These are phyloP conservation scores for Neria commutata DNA, from an alignment of 2,888 invertebrate genomes.

Conservation along the genomic window DNA sequence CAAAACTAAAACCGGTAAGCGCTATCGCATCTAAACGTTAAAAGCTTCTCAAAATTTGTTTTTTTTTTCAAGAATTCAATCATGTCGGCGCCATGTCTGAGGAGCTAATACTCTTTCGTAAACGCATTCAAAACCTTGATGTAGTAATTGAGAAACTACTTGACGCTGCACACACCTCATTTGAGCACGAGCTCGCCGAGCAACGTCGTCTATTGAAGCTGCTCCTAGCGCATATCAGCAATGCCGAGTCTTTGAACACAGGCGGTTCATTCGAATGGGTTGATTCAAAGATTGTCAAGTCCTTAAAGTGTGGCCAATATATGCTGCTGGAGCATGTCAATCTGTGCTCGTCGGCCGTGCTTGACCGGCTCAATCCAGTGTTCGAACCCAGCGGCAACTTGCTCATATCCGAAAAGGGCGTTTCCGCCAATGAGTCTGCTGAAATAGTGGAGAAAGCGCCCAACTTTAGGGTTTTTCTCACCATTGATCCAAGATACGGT, in stretches of 20 bases:
- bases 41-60: background rate
- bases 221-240: slow-evolving; percentile 47
- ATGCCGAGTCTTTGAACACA: slow-evolving; percentile 71
- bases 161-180: slow-evolving; percentile 19
- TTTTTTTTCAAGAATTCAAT: slow-evolving; percentile 38
- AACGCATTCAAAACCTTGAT: slow-evolving; percentile 44
- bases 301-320: slow-evolving; percentile 82
- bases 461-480: slow-evolving; percentile 91
- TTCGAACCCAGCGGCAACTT: slow-evolving; percentile 92
- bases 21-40: background rate
- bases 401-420: slow-evolving; percentile 89
- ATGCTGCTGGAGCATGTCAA: slow-evolving; percentile 91
- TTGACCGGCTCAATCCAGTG: slow-evolving; percentile 94
- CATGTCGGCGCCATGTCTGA: slow-evolving; percentile 43
- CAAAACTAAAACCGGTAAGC: slow-evolving; percentile 43
- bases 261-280: slow-evolving; percentile 96
- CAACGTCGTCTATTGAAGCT: slow-evolving; percentile 33
- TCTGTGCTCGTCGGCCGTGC: slow-evolving; percentile 92
- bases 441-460: slow-evolving; percentile 81
- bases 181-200: slow-evolving; percentile 20
- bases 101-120: slow-evolving; percentile 51
- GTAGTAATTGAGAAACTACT: slow-evolving; percentile 40
- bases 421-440: slow-evolving; percentile 71
- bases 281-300: slow-evolving; percentile 85
- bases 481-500: slow-evolving; percentile 94